Base-by-base conservation (phyloP, 1,140 invertebrate genomes). In the Lepidostoma basale region DNA sequence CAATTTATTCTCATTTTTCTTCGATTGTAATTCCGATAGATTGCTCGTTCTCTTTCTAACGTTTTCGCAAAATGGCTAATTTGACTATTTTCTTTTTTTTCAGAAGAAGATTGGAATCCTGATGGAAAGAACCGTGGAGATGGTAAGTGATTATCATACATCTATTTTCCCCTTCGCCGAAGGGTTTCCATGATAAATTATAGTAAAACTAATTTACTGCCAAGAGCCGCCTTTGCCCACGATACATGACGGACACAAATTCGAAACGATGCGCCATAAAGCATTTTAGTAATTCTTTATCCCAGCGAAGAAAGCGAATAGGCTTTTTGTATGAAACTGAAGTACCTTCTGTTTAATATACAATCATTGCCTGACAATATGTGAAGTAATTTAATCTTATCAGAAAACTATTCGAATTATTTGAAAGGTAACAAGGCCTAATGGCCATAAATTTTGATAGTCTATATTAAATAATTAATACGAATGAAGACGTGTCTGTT, bases 61-160 rank as follows among this genome's bases (percentile, higher is more conserved):
- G 5, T 33, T 54, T 54, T 39, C 39, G 22, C 36, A 62, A 66
- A 26, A 62, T 47, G 58, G 44, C 40, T 59, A 66, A 66, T 47
- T 60, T 26, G 63, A 33, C 33, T 64, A 40, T 47, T 39, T 56
- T 68, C 75, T 73, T 74, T 73, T 64, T 54, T 82, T 82, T 68
- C 76, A 82, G 80, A 82, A 63, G 80, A 82, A 74, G 80, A 82
- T 74, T 82, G 80, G 80, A 81, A 79, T 71, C 74, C 77, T 28
- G 79, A 81, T 74, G 77, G 79, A 52, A 82, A 81, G 72, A 76
- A 77, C 33, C 76, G 79, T 44, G 76, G 78, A 54, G 76, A 74
- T 68, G 77, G 80, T 82, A 75, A 80, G 80, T 79, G 52, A 52
- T 26, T 28, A 65, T 39, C 47, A 40, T 54, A 54, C 33, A 63